Percentiles rank a stretch among this genome's conserved stretches.
Conservation (phyloP, 2,113 vertebrate genomes). For the Trachemys scripta region DNA sequence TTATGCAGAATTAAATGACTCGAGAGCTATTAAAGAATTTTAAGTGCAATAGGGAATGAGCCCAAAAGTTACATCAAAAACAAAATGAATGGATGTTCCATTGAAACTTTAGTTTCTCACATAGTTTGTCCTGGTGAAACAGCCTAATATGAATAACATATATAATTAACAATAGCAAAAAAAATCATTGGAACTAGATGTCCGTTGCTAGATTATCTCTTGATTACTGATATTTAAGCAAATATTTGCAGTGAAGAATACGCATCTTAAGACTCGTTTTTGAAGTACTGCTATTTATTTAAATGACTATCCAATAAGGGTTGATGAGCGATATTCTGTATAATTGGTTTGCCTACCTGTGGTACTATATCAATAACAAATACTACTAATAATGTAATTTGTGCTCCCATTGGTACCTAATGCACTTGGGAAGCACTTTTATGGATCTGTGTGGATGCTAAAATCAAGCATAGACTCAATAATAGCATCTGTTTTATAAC, state of each 20-base stretch:
- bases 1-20: background rate
- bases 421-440: background rate
- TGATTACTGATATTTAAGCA: background rate
- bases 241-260: background rate
- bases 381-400: background rate
- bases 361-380: background rate
- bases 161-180: background rate
- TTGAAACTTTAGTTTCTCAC: background rate
- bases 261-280: background rate
- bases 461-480: background rate
- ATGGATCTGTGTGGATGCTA: background rate
- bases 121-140: background rate
- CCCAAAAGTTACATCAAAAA: background rate
- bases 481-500: background rate
- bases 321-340: background rate
- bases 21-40: background rate
- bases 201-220: background rate
- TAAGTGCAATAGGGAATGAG: background rate
- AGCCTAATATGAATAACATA: background rate
- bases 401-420: background rate
- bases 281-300: background rate
- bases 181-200: background rate
- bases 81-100: background rate
- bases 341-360: background rate
- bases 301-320: background rate